These are phyloP conservation scores for Hestina assimilis DNA, from an alignment of 1,140 invertebrate genomes.

Conservation along the genomic window DNA sequence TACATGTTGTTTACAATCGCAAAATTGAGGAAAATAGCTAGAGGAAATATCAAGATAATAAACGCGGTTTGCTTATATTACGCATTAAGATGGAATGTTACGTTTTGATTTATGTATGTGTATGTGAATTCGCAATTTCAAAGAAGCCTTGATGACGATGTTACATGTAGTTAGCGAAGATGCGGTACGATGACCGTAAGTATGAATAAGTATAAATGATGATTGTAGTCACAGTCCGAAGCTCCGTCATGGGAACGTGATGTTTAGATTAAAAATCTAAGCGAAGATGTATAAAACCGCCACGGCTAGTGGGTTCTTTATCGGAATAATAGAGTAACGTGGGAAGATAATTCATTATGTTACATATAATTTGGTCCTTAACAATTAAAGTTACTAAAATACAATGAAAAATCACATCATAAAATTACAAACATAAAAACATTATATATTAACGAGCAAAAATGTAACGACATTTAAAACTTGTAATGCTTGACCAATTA, in stretches of 20 bases:
- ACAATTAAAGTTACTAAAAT: not conserved
- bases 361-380: conserved; percentile 4
- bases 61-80: conserved; percentile 22
- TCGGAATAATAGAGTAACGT: conserved; percentile 34
- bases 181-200: conserved; percentile 22
- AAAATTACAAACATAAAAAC: not conserved
- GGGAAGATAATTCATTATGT: conserved; percentile 32
- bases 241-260: conserved; percentile 65
- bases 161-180: conserved; percentile 24
- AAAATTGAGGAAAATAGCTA: conserved; percentile 44
- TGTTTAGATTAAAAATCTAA: conserved; percentile 46
- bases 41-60: conserved; percentile 26
- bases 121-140: conserved; percentile 25
- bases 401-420: not conserved
- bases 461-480: too few species aligned
- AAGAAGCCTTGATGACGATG: conserved; percentile 21
- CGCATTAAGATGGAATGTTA: conserved; percentile 22
- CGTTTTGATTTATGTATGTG: conserved; percentile 24
- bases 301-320: conserved; percentile 42
- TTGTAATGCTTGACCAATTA: too few species aligned
- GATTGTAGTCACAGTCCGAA: conserved; percentile 54
- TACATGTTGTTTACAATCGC: conserved; percentile 35
- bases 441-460: too few species aligned
- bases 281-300: conserved; percentile 34
- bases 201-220: conserved; percentile 25